phyloP scores from a whole-genome alignment of 2,888 invertebrate species.

The Bugulina stolonifera region DNA sequence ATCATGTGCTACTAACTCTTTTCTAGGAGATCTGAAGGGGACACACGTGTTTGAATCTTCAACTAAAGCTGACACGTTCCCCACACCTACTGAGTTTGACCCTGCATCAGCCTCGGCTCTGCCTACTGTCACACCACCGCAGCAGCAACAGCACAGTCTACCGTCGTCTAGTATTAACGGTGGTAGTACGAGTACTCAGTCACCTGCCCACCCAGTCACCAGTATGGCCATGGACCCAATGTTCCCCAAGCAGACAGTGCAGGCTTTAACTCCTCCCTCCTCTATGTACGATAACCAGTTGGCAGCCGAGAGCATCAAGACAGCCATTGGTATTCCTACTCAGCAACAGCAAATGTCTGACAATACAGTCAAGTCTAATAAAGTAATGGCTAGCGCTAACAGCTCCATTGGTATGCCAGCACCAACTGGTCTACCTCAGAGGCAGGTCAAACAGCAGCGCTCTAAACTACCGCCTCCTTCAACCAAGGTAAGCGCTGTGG shows the following conservation, averaged over 20 bases:
- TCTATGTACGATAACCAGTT: constrained; percentile 15
- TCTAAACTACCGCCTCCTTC: constrained; percentile 19
- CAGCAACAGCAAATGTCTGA: constrained; percentile 9
- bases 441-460: constrained; percentile 7
- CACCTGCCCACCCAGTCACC: not conserved
- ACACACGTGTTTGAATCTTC: constrained; percentile 20
- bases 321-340: constrained; percentile 12
- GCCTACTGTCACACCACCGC: not conserved
- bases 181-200: not conserved
- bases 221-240: not conserved
- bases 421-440: not conserved
- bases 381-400: not conserved
- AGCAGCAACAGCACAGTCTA: constrained; percentile 4
- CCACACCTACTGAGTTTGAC: constrained; percentile 19
- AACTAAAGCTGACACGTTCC: constrained; percentile 11
- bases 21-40: constrained; percentile 16
- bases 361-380: not conserved
- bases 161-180: not conserved
- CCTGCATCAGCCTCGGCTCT: not conserved
- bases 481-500: constrained; percentile 24
- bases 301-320: constrained; percentile 18
- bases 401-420: not conserved
- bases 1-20: too few species aligned
- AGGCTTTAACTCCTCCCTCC: not conserved
- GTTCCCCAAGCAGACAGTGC: constrained; percentile 4